Evolutionary conservation across 2,888 invertebrate species (phyloP).

Genomic region (Nephrocerus scutellatus): DNA sequence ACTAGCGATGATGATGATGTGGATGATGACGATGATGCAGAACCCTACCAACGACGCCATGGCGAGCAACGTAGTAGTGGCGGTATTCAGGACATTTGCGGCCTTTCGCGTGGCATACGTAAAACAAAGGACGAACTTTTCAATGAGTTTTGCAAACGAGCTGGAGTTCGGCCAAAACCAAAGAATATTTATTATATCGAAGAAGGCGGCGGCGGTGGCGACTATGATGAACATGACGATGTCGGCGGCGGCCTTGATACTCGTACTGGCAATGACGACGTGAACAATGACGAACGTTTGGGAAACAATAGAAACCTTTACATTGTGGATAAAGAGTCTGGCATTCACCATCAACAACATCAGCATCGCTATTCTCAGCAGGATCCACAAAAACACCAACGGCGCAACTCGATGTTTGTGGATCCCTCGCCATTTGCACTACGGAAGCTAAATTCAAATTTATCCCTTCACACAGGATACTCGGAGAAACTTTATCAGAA

Average conservation of each 20-base stretch:
- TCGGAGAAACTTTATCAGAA: slow-evolving; percentile 30
- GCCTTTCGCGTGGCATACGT: slow-evolving; percentile 39
- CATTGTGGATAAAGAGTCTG: slow-evolving; percentile 18
- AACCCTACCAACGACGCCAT: slow-evolving; percentile 14
- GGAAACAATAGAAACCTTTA: slow-evolving; percentile 19
- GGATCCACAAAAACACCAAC: slow-evolving; percentile 20
- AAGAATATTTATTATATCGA: slow-evolving; percentile 45
- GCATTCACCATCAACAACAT: slow-evolving; percentile 11
- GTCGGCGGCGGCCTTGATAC: slow-evolving; percentile 20
- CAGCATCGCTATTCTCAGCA: slow-evolving; percentile 16
- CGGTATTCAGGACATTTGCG: slow-evolving; percentile 32
- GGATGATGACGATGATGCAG: slow-evolving; percentile 21
- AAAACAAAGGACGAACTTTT: slow-evolving; percentile 47
- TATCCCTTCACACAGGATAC: slow-evolving; percentile 35
- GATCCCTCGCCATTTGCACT: slow-evolving; percentile 29
- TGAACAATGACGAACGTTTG: slow-evolving; percentile 9
- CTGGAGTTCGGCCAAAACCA: slow-evolving; percentile 42
- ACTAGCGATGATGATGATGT: slow-evolving; percentile 16
- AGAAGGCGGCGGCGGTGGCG: slow-evolving; percentile 9
- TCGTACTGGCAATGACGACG: slow-evolving; percentile 14
- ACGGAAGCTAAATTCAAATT: slow-evolving; percentile 39
- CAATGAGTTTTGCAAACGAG: slow-evolving; percentile 43
- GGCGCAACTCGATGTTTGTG: slow-evolving; percentile 39
- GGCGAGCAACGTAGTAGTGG: no score
- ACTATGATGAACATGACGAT: slow-evolving; percentile 21